Evolutionary conservation across 1,140 invertebrate species (phyloP).

Genomic region (Adoxophyes honmai): DNA sequence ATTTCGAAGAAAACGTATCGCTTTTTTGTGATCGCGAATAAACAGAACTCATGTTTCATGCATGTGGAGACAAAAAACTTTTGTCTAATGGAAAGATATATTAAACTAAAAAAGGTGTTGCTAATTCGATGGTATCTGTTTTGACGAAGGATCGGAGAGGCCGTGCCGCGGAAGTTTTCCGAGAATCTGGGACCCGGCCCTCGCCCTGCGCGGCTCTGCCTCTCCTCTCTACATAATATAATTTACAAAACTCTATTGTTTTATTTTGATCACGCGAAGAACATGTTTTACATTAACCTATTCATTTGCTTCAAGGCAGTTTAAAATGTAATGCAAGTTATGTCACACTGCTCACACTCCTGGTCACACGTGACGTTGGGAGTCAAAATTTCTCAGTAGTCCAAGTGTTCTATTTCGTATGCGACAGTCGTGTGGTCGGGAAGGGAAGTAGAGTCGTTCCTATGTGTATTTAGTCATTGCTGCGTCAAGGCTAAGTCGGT

Average conservation of each 20-base stretch:
- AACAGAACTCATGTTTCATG: constrained; percentile 15
- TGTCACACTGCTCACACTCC: no score
- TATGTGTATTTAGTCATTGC: not conserved
- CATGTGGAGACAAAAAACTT: constrained; percentile 8
- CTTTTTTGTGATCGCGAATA: not conserved
- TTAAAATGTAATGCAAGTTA: no score
- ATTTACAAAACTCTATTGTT: no score
- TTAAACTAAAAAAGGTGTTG: constrained; percentile 10
- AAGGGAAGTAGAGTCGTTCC: constrained; percentile 1
- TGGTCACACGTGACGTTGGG: no score
- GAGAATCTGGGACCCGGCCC: not conserved
- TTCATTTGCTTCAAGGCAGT: no score
- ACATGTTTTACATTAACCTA: no score
- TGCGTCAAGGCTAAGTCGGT: constrained; percentile 6
- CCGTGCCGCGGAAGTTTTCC: constrained; percentile 3
- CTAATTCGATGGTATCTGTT: constrained; percentile 11
- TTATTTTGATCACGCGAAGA: no score
- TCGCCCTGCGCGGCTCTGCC: not conserved
- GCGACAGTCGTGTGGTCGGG: not conserved
- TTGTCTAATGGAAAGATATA: constrained; percentile 6
- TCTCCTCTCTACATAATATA: no score
- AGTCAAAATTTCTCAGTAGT: not conserved
- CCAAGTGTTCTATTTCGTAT: no score
- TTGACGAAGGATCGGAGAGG: constrained; percentile 11
- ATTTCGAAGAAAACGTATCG: not conserved